These are phyloP conservation scores for Agelaius phoeniceus DNA, from an alignment of 2,113 vertebrate genomes.

Conservation along the genomic window DNA sequence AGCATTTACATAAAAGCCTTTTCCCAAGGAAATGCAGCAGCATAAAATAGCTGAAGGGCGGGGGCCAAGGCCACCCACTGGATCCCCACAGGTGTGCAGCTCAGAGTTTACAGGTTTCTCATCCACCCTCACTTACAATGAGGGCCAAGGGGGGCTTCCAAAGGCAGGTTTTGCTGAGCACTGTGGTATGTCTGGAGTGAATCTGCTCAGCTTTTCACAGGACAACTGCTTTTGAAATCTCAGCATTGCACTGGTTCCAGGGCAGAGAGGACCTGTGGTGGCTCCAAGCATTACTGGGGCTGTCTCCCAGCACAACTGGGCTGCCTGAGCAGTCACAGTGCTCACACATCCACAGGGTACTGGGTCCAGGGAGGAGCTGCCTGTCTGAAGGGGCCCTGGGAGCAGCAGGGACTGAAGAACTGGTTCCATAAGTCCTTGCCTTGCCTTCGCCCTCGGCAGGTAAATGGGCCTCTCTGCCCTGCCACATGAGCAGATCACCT, in stretches of 20 bases:
- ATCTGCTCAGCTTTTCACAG: not conserved
- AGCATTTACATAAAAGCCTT: not conserved
- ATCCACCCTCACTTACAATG: not conserved
- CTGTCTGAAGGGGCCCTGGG: accelerated
- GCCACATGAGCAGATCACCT: not conserved
- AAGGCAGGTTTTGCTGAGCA: not conserved
- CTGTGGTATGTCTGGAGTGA: not conserved
- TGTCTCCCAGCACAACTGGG: accelerated
- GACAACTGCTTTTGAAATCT: not conserved
- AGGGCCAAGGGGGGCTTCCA: not conserved
- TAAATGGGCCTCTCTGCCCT: not conserved
- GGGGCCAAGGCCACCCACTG: not conserved
- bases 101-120: not conserved
- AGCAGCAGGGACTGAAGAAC: not conserved
- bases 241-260: not conserved
- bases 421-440: not conserved
- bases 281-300: not conserved
- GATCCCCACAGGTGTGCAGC: not conserved
- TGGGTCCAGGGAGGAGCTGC: not conserved
- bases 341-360: not conserved
- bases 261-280: not conserved
- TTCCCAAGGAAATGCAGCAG: not conserved
- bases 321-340: not conserved
- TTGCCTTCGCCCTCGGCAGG: not conserved
- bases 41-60: not conserved